A percentile compares a stretch with the other conserved stretches of the same genome.
Conservation (phyloP, 2,888 invertebrate genomes). For the Halictus quadricinctus region DNA sequence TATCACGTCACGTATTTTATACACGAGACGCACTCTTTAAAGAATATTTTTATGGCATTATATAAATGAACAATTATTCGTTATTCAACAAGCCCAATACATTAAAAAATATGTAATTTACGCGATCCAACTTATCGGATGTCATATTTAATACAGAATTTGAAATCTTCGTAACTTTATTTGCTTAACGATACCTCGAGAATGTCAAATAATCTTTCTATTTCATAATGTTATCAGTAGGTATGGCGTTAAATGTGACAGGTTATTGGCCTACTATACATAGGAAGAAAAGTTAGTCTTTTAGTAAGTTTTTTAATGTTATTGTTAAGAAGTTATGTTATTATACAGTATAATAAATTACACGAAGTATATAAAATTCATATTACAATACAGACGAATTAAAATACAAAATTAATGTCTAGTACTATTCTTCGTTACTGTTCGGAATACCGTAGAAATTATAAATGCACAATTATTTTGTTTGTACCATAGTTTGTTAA, state of each 20-base stretch:
- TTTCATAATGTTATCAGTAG: slow-evolving; percentile 47
- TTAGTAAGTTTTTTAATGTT: slow-evolving; percentile 27
- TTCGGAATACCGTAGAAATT: background rate
- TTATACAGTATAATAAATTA: background rate
- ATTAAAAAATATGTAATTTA: background rate
- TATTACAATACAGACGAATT: background rate
- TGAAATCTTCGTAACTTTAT: slow-evolving; percentile 28
- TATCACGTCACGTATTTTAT: background rate
- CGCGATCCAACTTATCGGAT: background rate
- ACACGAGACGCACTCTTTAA: background rate
- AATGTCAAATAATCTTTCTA: slow-evolving; percentile 38
- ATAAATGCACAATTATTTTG: background rate
- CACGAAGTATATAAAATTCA: background rate
- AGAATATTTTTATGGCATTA: background rate
- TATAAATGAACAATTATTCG: background rate
- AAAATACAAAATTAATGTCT: background rate
- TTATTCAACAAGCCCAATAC: background rate
- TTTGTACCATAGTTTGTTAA: background rate
- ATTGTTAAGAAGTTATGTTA: background rate
- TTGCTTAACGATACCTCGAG: slow-evolving; percentile 52
- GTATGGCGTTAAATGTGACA: slow-evolving; percentile 15
- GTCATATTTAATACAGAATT: background rate
- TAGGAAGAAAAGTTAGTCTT: background rate
- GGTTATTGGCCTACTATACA: slow-evolving; percentile 19
- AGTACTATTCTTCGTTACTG: background rate